Base-by-base conservation (phyloP, 2,888 invertebrate genomes). In the Orthosia gracilis region DNA sequence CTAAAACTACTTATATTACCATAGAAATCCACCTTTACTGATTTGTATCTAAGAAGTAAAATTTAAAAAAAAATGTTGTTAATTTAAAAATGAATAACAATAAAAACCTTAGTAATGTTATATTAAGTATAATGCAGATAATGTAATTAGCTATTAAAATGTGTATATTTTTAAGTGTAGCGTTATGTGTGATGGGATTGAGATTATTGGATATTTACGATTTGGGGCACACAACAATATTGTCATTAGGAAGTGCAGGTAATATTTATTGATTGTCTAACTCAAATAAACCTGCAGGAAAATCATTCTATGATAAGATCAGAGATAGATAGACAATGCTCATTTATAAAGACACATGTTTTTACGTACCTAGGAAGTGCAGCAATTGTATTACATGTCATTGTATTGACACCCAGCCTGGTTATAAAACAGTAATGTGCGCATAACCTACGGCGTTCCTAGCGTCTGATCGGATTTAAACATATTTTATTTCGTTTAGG, bases 201-300 rank as follows among this genome's bases (percentile, higher is more conserved):
- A 89, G 88, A 90, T 89, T 87, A 86, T 82, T 84, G 81, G 76
- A 79, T 84, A 84, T 84, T 87, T 79, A 82, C 78, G 62, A 76
- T 77, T 74, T 69, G 61, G 70, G 61, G 59, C 63, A 76, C 79
- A 70, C 80, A 73, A 65, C 69, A 54, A 54, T 80, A 69, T 80
- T 78, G 55, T 77, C 58, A 69, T 57, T 52, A 63, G 71, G 52
- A 68, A 82, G 62, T 81, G 18, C 58, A 54, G 26, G 21, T 55
- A 61, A 55, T 76, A 57, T 57, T 66, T 45, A 80, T 73, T 63
- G 62, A 67, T 63, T 64, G 40, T 61, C 31, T 52, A 15, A 18
- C 47, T 54, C 7, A 21, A 61, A 47, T 1, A 61, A 65, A 31
- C 15, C 52, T 23, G 54, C 49, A 55, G 31, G 45, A 52, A 72